Base-by-base conservation (phyloP, 2,888 invertebrate genomes). In the Sinelater perroti region DNA sequence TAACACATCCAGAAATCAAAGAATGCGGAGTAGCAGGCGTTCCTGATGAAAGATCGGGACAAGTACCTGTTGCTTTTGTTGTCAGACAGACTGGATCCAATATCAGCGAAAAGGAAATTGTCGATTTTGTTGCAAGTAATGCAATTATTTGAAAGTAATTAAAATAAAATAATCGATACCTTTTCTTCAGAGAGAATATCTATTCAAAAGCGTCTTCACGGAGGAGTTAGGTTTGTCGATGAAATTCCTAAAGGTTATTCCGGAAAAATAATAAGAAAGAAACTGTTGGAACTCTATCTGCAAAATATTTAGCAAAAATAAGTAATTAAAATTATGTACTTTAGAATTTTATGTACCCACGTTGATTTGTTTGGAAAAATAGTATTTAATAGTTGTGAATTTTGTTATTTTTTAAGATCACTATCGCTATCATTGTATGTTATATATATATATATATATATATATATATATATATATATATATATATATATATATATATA, bases 21-120 rank as follows among this genome's bases (percentile, higher is more conserved):
- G 94, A 95, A 72, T 88, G 85, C 11, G 94, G 91, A 24, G 95
- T 95, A 24, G 85, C 94, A 70, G 95, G 93, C 11, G 68, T 85
- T 63, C 88, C 90, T 0, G 84, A 93, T 75, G 88, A 87, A 69
- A 74, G 72, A 40, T 85, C 87, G 26, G 93, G 93, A 6, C 92
- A 92, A 75, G 78, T 91, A 47, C 92, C 93, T 3, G 67, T 85
- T 60, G 93, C 91, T 0, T 92, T 89, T 24, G 24, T 5, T 24
- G 8, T 6, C 8, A 75, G 83, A 92, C 85, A 86, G 70, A 79
- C 81, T 0, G 78, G 77, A 62, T 73, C 76, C 0, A 68, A 74
- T 3, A 70, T 87, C 45, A 83, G 81, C 0, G 83, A 82, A 63
- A 65, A 72, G 30, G 70, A 72, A 61, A 35, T 75, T 7, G 53